Evolutionary conservation across 2,797 vertebrate genomes (phyloP), one percentile per base, ranked within the genome.

Genomic region (Lutjanus campechanus): DNA sequence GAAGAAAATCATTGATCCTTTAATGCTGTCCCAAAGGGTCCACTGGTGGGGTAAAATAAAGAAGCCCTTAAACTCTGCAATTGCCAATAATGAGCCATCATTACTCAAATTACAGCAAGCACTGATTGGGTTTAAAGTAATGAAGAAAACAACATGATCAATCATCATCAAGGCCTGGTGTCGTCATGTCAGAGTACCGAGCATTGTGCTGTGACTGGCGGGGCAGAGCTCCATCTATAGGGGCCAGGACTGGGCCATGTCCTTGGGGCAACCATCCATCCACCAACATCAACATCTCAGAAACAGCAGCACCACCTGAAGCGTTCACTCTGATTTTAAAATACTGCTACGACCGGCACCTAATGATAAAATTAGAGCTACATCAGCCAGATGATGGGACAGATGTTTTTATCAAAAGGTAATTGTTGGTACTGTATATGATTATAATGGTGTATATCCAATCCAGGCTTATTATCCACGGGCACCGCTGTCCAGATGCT

Each of bases 91-190:
- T 97, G 97, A 98, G 97, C 96, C 95, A 97, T 98, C 97, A 98
- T 99, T 98, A 97, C 97, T 98, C 97, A 97, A 98, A 99, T 99
- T 97, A 98, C 96, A 97, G 96, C 95, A 94, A 96, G 96, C 96
- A 95, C 97, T 98, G 97, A 99, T 98, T 98, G 97, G 96, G 97
- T 98, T 97, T 97, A 98, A 97, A 96, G 96, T 98, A 98, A 98
- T 99, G 97, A 98, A 97, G 97, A 97, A 98, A 98, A 97, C 97
- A 98, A 97, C 97, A 97, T 92, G 92, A 99, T 99, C 97, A 98
- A 99, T 99, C 98, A 98, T 97, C 97, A 98, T 99, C 98, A 98
- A 96, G 90, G 93, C 93, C 93, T 90, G 92, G 96, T 96, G 95
- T 97, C 95, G 90, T 96, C 95, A 95, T 95, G 92, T 97, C 95